A percentile compares a stretch with the other conserved stretches of the same genome.
Conservation (phyloP, 2,888 invertebrate genomes). For the Lordiphosa andalusiaca region DNA sequence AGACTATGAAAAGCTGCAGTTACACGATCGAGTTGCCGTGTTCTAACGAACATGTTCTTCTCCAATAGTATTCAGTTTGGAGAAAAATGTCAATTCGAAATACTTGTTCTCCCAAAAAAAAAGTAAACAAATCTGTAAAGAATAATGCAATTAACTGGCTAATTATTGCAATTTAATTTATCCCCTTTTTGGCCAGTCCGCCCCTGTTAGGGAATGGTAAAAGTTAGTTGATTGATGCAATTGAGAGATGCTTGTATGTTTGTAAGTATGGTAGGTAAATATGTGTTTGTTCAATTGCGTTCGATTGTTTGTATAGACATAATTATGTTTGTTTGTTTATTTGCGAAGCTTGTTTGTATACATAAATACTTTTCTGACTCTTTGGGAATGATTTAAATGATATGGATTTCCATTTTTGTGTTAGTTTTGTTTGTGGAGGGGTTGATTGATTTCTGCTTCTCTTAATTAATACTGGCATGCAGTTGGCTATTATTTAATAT, state of each 20-base stretch:
- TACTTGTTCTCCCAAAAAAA: too few species aligned
- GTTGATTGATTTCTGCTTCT: slow-evolving; percentile 9
- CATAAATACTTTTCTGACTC: slow-evolving; percentile 53
- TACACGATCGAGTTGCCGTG: too few species aligned
- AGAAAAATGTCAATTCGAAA: too few species aligned
- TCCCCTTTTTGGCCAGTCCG: slow-evolving; percentile 11
- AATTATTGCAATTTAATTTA: too few species aligned
- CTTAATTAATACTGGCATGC: slow-evolving; percentile 14
- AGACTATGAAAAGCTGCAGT: too few species aligned
- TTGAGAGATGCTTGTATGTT: slow-evolving; percentile 56
- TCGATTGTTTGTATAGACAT: slow-evolving; percentile 34
- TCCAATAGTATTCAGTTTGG: too few species aligned
- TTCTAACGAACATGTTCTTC: too few species aligned
- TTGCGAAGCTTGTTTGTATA: slow-evolving; percentile 29
- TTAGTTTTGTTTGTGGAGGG: slow-evolving; percentile 8
- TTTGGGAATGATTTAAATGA: slow-evolving; percentile 48
- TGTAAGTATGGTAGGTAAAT: slow-evolving; percentile 25
- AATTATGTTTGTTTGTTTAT: slow-evolving; percentile 35
- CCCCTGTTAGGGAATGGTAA: slow-evolving; percentile 8
- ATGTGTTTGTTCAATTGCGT: slow-evolving; percentile 2
- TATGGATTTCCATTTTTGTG: slow-evolving; percentile 40
- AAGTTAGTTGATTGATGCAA: slow-evolving; percentile 43
- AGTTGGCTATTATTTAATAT: slow-evolving; percentile 31
- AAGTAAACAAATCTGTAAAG: too few species aligned
- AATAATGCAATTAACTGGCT: too few species aligned